Base-by-base conservation (phyloP, 2,888 invertebrate species). In the Euproctis similis region DNA sequence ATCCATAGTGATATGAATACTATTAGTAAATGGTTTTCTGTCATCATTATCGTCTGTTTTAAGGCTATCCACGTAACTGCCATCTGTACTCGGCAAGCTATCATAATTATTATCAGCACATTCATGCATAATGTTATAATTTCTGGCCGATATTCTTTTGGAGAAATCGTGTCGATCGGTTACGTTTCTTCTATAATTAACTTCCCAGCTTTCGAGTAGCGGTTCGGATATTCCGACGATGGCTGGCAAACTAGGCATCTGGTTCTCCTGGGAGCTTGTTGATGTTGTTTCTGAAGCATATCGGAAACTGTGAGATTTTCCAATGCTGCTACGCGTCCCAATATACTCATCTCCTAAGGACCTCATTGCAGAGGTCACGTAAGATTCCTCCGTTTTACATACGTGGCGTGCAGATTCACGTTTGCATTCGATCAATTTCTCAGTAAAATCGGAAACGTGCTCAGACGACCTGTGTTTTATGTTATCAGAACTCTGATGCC, bases 261-360 rank as follows among this genome's bases (percentile, higher is more conserved):
- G 84, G 42, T 70, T 81, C 35, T 85, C 85, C 36, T 85, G 84
- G 10, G 80, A 82, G 43, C 78, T 76, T 30, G 80, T 72, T 2
- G 84, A 82, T 30, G 76, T 64, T 6, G 76, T 66, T 46, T 87
- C 87, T 16, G 87, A 85, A 39, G 87, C 84, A 58, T 86, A 86
- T 52, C 89, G 87, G 68, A 92, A 92, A 54, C 92, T 92, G 41
- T 90, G 90, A 2, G 91, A 90, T 61, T 92, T 92, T 27, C 89
- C 87, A 12, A 92, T 87, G 8, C 19, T 19, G 63, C 87, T 88
- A 40, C 85, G 76, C 14, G 81, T 67, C 53, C 77, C 85, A 13
- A 69, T 57, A 32, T 67, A 81, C 43, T 84, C 82, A 20, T 81
- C 82, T 12, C 78, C 81, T n/a, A 81, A 57, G 32, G 81, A 80